phyloP scores from a whole-genome alignment of 2,797 vertebrate species.

The Fistularia tabacaria region DNA sequence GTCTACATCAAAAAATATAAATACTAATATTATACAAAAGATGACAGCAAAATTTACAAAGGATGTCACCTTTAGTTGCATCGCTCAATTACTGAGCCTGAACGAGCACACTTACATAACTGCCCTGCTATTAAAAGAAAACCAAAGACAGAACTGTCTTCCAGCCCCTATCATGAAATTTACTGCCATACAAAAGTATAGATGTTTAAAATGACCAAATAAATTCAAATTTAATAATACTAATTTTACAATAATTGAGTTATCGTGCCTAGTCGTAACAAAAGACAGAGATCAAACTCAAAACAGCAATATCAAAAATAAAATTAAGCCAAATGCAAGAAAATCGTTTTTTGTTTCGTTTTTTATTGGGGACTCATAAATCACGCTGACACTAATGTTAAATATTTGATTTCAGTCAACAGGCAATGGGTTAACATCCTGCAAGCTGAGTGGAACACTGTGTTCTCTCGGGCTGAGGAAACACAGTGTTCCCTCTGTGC shows the following conservation, averaged over 20 bases:
- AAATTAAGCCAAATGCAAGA: too few species aligned
- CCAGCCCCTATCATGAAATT: too few species aligned
- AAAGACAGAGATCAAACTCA: constrained; percentile 3
- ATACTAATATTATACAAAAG: neutral
- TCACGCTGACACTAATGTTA: too few species aligned
- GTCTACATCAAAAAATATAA: neutral
- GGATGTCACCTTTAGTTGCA: constrained; percentile 27
- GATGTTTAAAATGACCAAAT: too few species aligned
- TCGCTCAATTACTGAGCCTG: constrained; percentile 29
- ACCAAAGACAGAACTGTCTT: neutral
- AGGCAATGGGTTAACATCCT: constrained; percentile 6
- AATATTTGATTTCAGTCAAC: neutral
- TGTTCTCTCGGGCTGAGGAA: constrained; percentile 45
- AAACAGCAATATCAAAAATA: neutral
- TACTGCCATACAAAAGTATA: too few species aligned
- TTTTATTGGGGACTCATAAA: too few species aligned
- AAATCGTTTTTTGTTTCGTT: neutral
- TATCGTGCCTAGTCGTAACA: neutral
- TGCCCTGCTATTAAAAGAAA: constrained; percentile 27
- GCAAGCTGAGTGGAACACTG: constrained; percentile 55
- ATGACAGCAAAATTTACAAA: neutral
- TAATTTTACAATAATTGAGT: neutral
- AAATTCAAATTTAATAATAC: too few species aligned
- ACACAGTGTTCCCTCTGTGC: constrained; percentile 36
- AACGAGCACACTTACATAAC: constrained; percentile 55